phyloP scores from a whole-genome alignment of 2,888 invertebrate species.

The Eristalis tenax region DNA sequence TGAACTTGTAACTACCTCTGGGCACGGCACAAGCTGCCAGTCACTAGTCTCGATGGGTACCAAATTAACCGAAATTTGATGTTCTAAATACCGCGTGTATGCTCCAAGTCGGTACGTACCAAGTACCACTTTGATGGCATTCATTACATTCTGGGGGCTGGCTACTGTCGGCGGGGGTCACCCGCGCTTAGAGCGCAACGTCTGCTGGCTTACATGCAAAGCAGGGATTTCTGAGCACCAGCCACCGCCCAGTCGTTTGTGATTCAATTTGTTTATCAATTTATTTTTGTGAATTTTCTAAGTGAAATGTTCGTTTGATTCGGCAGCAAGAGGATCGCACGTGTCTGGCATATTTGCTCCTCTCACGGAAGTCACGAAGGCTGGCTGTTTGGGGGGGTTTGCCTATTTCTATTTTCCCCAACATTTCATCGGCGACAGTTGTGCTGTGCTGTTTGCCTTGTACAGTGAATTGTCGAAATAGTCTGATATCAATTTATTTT shows the following conservation, averaged over 20 bases:
- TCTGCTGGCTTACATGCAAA: slow-evolving; percentile 36
- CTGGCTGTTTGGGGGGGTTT: background rate
- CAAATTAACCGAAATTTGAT: slow-evolving; percentile 60
- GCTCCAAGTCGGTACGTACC: slow-evolving; percentile 56
- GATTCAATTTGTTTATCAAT: slow-evolving; percentile 62
- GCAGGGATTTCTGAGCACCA: slow-evolving; percentile 21
- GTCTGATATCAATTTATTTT: slow-evolving; percentile 50
- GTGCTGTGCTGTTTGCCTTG: slow-evolving; percentile 42
- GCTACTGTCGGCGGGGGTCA: background rate
- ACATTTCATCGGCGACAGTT: slow-evolving; percentile 20
- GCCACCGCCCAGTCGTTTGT: slow-evolving; percentile 6
- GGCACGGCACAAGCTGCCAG: slow-evolving; percentile 14
- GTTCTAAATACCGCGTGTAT: slow-evolving; percentile 57
- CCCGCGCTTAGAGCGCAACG: slow-evolving; percentile 21
- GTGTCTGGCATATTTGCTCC: slow-evolving; percentile 31
- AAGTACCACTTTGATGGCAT: slow-evolving; percentile 40
- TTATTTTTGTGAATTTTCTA: slow-evolving; percentile 46
- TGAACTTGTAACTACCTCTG: background rate
- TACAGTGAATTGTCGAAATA: slow-evolving; percentile 53
- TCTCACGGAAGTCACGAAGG: slow-evolving; percentile 58
- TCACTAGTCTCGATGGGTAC: slow-evolving; percentile 5
- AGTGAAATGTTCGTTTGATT: slow-evolving; percentile 49
- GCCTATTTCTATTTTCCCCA: background rate
- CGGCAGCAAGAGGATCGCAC: background rate
- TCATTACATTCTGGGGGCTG: slow-evolving; percentile 15